Percentiles rank a stretch among this genome's conserved stretches.
These are phyloP conservation scores for Glaucidium brasilianum DNA, from an alignment of 2,113 vertebrate genomes.

Conservation along the genomic window DNA sequence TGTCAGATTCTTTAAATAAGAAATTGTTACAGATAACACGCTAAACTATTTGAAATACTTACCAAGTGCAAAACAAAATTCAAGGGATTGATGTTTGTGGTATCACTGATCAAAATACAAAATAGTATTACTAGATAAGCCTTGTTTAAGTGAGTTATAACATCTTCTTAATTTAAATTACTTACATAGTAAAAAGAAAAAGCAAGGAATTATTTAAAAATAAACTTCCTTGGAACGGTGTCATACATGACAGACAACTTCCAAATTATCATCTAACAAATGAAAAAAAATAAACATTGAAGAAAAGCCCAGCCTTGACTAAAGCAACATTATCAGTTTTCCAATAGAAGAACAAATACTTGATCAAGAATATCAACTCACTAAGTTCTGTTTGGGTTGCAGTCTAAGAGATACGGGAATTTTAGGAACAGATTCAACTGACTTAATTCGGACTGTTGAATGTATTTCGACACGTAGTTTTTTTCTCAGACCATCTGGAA, in stretches of 20 bases:
- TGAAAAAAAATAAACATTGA: neutral
- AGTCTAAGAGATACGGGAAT: slow-evolving; percentile 80
- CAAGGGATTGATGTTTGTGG: neutral
- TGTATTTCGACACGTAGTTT: slow-evolving; percentile 79
- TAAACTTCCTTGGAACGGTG: neutral
- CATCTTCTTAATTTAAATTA: neutral
- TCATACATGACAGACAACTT: neutral
- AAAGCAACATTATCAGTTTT: neutral
- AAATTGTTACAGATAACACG: neutral
- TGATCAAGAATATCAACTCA: slow-evolving; percentile 71
- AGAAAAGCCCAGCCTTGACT: neutral
- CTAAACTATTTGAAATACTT: neutral
- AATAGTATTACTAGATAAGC: neutral
- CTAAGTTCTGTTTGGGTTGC: slow-evolving; percentile 79
- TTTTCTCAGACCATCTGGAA: slow-evolving; percentile 78
- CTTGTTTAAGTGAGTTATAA: neutral
- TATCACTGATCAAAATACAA: neutral
- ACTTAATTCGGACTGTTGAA: slow-evolving; percentile 84
- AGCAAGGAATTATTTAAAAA: neutral
- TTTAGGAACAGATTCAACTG: slow-evolving; percentile 78
- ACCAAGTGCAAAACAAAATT: neutral
- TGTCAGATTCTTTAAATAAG: neutral
- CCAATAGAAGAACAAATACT: neutral
- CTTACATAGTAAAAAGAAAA: neutral
- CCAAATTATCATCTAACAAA: neutral